These are phyloP conservation scores for Papilio polyxenes DNA, from an alignment of 1,140 invertebrate species.

Conservation along the genomic window DNA sequence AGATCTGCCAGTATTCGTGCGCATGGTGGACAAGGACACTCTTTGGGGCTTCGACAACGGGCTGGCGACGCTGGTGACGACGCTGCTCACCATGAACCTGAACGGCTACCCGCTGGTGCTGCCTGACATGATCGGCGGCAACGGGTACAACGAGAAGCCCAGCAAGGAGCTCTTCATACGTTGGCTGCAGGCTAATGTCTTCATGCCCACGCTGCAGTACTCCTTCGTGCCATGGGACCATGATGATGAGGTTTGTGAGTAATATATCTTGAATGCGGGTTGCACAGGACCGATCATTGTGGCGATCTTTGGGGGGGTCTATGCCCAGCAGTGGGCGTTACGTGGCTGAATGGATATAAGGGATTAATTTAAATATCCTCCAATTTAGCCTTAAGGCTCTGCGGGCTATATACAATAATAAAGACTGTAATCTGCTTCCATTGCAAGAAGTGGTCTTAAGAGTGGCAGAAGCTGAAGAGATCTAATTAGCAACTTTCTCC, in stretches of 20 bases:
- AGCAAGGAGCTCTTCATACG: constrained; percentile 91
- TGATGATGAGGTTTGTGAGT: constrained; percentile 82
- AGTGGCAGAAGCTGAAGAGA: too few relatives aligned
- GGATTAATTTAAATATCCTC: too few relatives aligned
- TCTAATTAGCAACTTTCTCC: too few relatives aligned
- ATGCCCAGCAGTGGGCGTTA: too few relatives aligned
- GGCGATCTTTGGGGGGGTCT: too few relatives aligned
- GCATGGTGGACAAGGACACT: constrained; percentile 94
- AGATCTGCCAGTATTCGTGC: constrained; percentile 88
- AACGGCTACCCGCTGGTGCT: constrained; percentile 93
- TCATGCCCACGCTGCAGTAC: constrained; percentile 94
- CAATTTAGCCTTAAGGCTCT: too few relatives aligned
- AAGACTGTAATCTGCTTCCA: too few relatives aligned
- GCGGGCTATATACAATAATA: background rate
- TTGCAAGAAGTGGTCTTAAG: background rate
- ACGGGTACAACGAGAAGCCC: constrained; percentile 86
- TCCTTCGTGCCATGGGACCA: constrained; percentile 94
- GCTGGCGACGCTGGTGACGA: constrained; percentile 88
- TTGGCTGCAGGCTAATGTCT: constrained; percentile 93
- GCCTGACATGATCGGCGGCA: constrained; percentile 96
- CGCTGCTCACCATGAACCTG: constrained; percentile 89
- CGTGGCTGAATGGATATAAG: too few relatives aligned
- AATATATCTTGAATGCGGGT: too few relatives aligned
- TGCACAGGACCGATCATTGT: too few relatives aligned
- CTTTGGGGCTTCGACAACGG: constrained; percentile 91